These are phyloP conservation scores for Limnodromus scolopaceus DNA, from an alignment of 2,797 vertebrate genomes.

Conservation along the genomic window DNA sequence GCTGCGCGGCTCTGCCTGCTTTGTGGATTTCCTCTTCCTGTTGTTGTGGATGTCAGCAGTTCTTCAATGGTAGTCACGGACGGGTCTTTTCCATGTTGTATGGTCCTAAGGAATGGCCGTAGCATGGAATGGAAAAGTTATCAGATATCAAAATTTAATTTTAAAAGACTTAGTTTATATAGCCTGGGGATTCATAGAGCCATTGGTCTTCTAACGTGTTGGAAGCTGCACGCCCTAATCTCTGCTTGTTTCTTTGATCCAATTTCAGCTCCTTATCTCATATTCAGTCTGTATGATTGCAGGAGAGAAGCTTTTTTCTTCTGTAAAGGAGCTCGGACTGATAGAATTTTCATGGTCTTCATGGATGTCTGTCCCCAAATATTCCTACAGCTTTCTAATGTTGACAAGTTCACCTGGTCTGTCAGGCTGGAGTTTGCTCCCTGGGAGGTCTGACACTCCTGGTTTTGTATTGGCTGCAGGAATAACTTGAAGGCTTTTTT, in stretches of 20 bases:
- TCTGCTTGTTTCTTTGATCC: constrained; percentile 47
- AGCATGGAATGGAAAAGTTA: neutral
- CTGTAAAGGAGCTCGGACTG: neutral
- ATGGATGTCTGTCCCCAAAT: neutral
- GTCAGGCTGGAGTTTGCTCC: neutral
- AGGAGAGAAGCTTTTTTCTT: neutral
- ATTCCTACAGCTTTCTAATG: neutral
- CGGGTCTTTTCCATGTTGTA: neutral
- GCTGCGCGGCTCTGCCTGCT: constrained; percentile 33
- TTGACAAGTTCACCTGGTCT: constrained; percentile 47
- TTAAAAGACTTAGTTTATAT: neutral
- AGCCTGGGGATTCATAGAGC: constrained; percentile 22
- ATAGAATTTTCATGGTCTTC: neutral
- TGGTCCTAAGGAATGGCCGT: neutral
- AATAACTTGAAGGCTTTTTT: neutral
- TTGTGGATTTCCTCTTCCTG: constrained; percentile 62
- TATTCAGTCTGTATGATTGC: neutral
- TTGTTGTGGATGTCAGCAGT: constrained; percentile 7
- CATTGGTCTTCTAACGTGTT: constrained; percentile 39
- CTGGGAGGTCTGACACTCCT: constrained; percentile 17
- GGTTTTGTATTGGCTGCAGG: neutral
- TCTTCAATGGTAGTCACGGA: neutral
- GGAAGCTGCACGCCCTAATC: constrained; percentile 40
- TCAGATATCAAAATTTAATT: constrained; percentile 1
- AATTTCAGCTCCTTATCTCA: constrained; percentile 44